Base-by-base conservation (phyloP, 1,140 invertebrate species). In the Semibalanus balanoides region DNA sequence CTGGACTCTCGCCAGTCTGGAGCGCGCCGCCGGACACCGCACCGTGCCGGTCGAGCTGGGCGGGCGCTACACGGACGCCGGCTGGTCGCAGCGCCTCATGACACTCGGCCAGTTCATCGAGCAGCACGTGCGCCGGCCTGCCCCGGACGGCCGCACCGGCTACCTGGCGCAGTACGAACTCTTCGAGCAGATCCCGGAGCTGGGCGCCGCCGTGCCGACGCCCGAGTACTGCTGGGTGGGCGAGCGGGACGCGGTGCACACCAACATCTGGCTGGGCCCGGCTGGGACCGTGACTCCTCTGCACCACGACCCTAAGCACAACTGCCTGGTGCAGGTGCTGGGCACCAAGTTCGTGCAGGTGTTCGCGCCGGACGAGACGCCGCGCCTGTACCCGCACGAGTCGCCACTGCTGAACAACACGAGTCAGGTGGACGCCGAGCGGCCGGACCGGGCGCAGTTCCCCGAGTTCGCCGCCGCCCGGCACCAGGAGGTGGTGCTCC, bases 261-360 rank as follows among this genome's bases (percentile, higher is more conserved):
- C 98, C 64, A 98, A 99, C 87, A 93, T 93, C 3, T 99, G 96
- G 95, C 93, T 98, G 86, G 97, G 97, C 27, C 97, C 97, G n/a
- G 85, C 86, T 80, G 91, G 91, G 14, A 99, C 97, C 0, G 87
- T 99, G 25, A 98, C 96, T 1, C 96, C 97, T 25, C 85, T 99
- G 30, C 97, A 99, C 86, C 89, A 90, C 84, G 97, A 99, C 86
- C 94, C 94, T 0, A 97, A 98, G 84, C 92, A 97, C 82, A 99
- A 99, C 86, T 85, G 99, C 77, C 84, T 98, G 1, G 89, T 90
- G 78, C 95, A 97, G 85, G 89, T 94, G 30, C 89, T 96, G 81
- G 97, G 96, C 0, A 86, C 86, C 74, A 99, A 98, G 84, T 88
- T 89, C 81, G 85, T 99, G 64, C 88, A 94, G 76, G 83, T 99